Conservation (phyloP, 30 jellyfish, hydroid and myxozoan species). For the Haliclystus octoradiatus region DNA sequence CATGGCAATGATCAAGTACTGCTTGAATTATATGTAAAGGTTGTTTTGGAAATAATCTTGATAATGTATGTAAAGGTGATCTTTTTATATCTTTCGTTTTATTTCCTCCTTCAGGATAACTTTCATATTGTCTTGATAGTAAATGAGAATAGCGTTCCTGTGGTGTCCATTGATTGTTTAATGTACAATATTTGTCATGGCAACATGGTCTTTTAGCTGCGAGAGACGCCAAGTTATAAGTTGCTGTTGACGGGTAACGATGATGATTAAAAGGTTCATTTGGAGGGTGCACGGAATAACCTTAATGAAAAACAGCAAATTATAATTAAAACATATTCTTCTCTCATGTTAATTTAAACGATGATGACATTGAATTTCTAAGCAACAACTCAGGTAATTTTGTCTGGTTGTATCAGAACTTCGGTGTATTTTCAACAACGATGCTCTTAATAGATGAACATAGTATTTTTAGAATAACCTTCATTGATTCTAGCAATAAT, state of each 20-base stretch:
- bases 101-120: background rate
- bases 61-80: slow-evolving; percentile 76
- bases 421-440: too few species aligned
- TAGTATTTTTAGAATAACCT: too few species aligned
- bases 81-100: slow-evolving; percentile 27
- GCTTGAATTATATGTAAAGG: slow-evolving; percentile 44
- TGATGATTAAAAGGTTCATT: slow-evolving; percentile 32
- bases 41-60: slow-evolving; percentile 84
- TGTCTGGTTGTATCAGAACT: too few species aligned
- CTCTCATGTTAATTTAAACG: too few species aligned
- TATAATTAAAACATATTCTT: too few species aligned
- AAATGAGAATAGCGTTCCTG: slow-evolving; percentile 35
- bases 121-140: slow-evolving; percentile 9
- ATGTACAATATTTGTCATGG: slow-evolving; percentile 57
- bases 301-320: too few species aligned
- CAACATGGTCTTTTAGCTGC: slow-evolving; percentile 29
- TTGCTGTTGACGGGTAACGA: slow-evolving; percentile 40
- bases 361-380: too few species aligned
- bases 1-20: slow-evolving; percentile 62
- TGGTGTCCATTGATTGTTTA: slow-evolving; percentile 51
- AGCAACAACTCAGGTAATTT: too few species aligned
- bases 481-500: too few species aligned
- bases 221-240: slow-evolving; percentile 16
- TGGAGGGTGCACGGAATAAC: slow-evolving; percentile 6
- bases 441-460: too few species aligned